phyloP scores from a whole-genome alignment of 2,888 invertebrate genomes.

The Oscheius myriophilus region DNA sequence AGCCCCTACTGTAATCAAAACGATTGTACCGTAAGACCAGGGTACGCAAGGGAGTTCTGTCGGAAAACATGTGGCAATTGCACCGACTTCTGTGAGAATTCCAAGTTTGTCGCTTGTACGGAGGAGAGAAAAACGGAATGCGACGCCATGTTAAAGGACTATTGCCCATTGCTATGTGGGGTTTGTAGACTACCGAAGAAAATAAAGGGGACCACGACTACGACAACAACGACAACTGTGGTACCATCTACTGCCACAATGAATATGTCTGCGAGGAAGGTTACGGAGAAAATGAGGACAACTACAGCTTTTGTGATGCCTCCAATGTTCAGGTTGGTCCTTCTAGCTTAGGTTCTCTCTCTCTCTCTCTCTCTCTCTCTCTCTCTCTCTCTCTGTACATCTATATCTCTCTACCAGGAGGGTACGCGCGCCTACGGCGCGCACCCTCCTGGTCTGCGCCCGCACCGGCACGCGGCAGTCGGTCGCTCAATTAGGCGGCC shows the following conservation, averaged over 20 bases:
- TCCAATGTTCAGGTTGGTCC: constrained; percentile 6
- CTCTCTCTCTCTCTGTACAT: background rate
- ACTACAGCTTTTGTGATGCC: constrained; percentile 10
- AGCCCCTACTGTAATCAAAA: constrained; percentile 58
- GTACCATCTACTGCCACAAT: background rate
- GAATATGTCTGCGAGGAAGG: background rate
- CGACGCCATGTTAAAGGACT: constrained; percentile 50
- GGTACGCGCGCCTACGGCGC: no score
- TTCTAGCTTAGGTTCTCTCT: background rate
- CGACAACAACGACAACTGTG: constrained; percentile 33
- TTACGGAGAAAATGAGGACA: background rate
- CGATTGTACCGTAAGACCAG: constrained; percentile 55
- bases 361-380: background rate
- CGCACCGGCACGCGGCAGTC: no score
- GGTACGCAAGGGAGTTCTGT: constrained; percentile 56
- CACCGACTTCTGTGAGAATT: constrained; percentile 26
- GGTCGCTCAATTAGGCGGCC: no score
- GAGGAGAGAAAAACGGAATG: constrained; percentile 49
- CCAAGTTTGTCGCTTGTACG: constrained; percentile 42
- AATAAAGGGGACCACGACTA: background rate
- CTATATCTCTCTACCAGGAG: no score
- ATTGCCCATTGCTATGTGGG: constrained; percentile 30
- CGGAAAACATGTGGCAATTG: constrained; percentile 56
- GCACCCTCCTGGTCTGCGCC: no score
- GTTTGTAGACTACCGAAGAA: constrained; percentile 13